phyloP scores from a whole-genome alignment of 2,113 vertebrate genomes.

The Megaceryle torquata region DNA sequence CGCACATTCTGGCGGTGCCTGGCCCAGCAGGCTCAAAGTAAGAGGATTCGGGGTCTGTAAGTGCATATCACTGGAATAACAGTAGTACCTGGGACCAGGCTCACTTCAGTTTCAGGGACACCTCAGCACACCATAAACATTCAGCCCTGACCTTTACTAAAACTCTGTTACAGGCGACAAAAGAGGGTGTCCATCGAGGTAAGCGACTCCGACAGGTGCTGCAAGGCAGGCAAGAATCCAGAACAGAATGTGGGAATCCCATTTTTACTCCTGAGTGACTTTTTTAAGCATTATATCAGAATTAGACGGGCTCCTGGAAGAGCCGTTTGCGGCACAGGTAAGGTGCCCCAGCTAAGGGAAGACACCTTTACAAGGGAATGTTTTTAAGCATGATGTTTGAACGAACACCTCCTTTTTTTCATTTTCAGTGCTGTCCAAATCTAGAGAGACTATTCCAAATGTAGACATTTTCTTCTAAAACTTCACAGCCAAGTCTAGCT shows the following conservation, averaged over 20 bases:
- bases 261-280: background rate
- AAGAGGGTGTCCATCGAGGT: background rate
- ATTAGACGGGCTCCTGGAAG: background rate
- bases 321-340: background rate
- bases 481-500: background rate
- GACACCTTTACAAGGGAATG: background rate
- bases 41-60: background rate
- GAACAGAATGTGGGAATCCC: background rate
- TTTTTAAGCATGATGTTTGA: background rate
- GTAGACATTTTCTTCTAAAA: background rate
- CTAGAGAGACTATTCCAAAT: background rate
- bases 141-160: too few species aligned
- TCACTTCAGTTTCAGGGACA: background rate
- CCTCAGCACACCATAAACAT: background rate
- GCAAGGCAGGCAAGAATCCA: background rate
- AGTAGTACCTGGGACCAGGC: accelerated
- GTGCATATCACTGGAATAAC: background rate
- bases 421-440: background rate
- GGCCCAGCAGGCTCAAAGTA: background rate
- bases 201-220: accelerated
- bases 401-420: background rate
- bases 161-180: background rate
- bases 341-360: accelerated
- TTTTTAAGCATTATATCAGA: background rate
- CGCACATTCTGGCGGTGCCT: accelerated